Evolutionary conservation across 2,797 vertebrate genomes (phyloP).

Genomic region (Mormyrus hasselquistii): DNA sequence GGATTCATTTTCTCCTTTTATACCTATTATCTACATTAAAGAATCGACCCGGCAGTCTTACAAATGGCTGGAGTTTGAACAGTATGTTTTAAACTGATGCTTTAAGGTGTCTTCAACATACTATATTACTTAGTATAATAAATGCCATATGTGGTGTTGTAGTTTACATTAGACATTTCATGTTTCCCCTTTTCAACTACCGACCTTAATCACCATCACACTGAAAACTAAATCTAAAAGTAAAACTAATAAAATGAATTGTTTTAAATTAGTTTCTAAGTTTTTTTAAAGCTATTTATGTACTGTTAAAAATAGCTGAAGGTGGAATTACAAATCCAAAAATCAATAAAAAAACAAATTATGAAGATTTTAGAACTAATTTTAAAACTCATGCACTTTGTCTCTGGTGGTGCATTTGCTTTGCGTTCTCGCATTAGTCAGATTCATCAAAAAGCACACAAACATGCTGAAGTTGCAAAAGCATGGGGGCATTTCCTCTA

Average conservation of each 20-base stretch:
- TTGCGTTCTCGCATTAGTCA: background rate
- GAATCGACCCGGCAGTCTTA: background rate
- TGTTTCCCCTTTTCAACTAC: background rate
- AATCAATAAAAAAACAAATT: background rate
- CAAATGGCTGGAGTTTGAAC: background rate
- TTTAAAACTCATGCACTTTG: background rate
- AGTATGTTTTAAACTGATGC: background rate
- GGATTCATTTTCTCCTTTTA: background rate
- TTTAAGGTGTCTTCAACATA: background rate
- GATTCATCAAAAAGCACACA: conserved; percentile 7
- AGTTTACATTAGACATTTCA: background rate
- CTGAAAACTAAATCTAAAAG: background rate
- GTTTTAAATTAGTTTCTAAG: too few species aligned
- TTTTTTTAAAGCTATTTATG: background rate
- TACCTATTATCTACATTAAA: background rate
- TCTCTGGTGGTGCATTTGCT: background rate
- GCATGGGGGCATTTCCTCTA: conserved; percentile 20
- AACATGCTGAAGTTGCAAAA: background rate
- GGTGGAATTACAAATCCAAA: background rate
- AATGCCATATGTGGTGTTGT: background rate
- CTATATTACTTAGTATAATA: background rate
- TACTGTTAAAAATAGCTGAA: background rate
- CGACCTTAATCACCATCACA: background rate
- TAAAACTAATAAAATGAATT: background rate
- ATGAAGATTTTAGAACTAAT: background rate